Percentiles rank a stretch among this genome's conserved stretches.
Evolutionary conservation across 2,113 vertebrate genomes (phyloP).

Genomic region (Beaufortia kweichowensis): DNA sequence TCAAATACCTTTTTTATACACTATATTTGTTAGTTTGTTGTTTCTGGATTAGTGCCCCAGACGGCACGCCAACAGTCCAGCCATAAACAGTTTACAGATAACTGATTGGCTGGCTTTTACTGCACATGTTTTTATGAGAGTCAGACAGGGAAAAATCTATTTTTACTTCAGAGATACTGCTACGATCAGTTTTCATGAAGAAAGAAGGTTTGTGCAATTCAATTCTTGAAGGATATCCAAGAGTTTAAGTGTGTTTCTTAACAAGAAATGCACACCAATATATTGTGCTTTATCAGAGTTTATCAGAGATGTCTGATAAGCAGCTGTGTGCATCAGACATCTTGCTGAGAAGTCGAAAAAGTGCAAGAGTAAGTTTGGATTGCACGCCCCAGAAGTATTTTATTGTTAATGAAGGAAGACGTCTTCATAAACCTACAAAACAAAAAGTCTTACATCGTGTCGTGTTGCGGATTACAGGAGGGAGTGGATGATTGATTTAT

Average conservation of each 20-base stretch:
- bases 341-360: background rate
- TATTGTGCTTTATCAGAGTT: too few relatives aligned
- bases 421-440: background rate
- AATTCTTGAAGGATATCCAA: too few relatives aligned
- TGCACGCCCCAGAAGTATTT: background rate
- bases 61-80: background rate
- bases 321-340: background rate
- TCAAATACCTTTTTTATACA: background rate
- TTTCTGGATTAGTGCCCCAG: too few relatives aligned
- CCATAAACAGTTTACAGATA: background rate
- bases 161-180: background rate
- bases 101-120: background rate
- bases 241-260: too few relatives aligned
- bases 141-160: too few relatives aligned
- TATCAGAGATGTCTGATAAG: background rate
- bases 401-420: background rate
- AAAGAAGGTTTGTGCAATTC: too few relatives aligned
- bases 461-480: background rate
- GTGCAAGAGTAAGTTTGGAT: background rate
- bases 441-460: constrained; percentile 1
- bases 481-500: background rate
- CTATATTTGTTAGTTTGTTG: background rate
- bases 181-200: background rate
- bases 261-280: too few relatives aligned
- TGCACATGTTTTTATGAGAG: background rate